These are phyloP conservation scores for Cinclus cinclus DNA, from an alignment of 2,113 vertebrate genomes.

Conservation along the genomic window DNA sequence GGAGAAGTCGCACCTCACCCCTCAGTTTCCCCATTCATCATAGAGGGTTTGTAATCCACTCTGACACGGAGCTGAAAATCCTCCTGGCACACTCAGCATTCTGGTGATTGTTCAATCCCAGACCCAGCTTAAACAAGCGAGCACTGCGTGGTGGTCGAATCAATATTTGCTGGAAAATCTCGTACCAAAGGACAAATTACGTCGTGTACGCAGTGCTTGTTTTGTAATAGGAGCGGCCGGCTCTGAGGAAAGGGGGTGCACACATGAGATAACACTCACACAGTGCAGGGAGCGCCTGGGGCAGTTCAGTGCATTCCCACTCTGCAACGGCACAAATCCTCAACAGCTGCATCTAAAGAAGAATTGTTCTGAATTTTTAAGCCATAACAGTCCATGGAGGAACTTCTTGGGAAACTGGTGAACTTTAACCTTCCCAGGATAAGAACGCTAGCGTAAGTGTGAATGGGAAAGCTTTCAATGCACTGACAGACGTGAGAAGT, in stretches of 20 bases:
- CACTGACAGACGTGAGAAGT: constrained; percentile 30
- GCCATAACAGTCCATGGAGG: background rate
- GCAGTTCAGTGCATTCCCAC: background rate
- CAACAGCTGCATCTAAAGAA: constrained; percentile 40
- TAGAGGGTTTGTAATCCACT: background rate
- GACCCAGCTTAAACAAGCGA: background rate
- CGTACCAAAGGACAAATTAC: background rate
- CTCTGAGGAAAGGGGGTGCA: background rate
- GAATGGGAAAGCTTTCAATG: constrained; percentile 54
- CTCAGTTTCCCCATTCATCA: background rate
- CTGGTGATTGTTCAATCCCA: background rate
- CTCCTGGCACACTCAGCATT: background rate
- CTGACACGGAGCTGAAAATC: background rate
- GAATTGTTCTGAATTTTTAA: constrained; percentile 11
- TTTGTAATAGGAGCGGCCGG: background rate
- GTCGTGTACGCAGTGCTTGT: background rate
- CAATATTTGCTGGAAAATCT: background rate
- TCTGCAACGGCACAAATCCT: background rate
- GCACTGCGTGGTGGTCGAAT: background rate
- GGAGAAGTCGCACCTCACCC: background rate
- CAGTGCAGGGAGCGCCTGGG: background rate
- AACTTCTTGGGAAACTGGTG: constrained; percentile 62
- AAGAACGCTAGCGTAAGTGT: background rate
- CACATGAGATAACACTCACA: background rate
- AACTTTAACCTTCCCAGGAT: constrained; percentile 52